Base-by-base conservation (phyloP, 2,113 vertebrate genomes). In the Macrotus californicus region DNA sequence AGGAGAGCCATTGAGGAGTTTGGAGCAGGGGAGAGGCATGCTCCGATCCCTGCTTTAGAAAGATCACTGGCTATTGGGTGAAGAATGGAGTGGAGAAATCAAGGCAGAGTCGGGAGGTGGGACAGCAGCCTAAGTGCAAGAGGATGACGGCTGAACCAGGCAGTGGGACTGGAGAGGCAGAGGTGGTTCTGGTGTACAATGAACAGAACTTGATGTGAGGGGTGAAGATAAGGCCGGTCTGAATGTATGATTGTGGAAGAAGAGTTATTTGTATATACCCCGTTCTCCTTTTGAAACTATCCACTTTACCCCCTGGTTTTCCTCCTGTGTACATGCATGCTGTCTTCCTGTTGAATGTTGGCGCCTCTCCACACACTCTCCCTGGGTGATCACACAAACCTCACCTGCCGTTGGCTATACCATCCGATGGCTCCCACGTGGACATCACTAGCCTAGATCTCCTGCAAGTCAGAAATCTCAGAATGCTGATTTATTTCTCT, bases 401-500 rank as follows among this genome's bases (percentile, higher is more conserved):
- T 52, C 21, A 26, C 26, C 92, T 92, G 79, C 24, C 72, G 43
- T 6, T 13, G 31, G 66, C 31, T 7, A 39, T 0, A n/a, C 66
- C 34, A 22, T 73, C 5, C 52, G 19, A 67, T 0, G 14, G 67
- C 52, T 31, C 61, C 75, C 69, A 34, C 19, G 3, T 5, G 52
- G 36, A 18, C 7, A 13, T 31, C 50, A 22, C 67, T 6, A 72
- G 83, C 7, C 21, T n/a, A 31, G 1, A 29, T 75, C 66, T 95
- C 67, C 64, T 50, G 8, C 7, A 84, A 12, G 4, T 6, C 16
- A n/a, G 81, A 83, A 72, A 61, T 48, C 39, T 41, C 15, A 41
- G 66, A 96, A 87, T 22, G n/a, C 24, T 72, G 56, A 67, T 86
- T 96, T 70, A 67, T 88, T 94, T 97, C 89, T 97, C 94, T 98